Evolutionary conservation across 2,797 vertebrate genomes (phyloP).

Genomic region (Kryptolebias ocellatus): DNA sequence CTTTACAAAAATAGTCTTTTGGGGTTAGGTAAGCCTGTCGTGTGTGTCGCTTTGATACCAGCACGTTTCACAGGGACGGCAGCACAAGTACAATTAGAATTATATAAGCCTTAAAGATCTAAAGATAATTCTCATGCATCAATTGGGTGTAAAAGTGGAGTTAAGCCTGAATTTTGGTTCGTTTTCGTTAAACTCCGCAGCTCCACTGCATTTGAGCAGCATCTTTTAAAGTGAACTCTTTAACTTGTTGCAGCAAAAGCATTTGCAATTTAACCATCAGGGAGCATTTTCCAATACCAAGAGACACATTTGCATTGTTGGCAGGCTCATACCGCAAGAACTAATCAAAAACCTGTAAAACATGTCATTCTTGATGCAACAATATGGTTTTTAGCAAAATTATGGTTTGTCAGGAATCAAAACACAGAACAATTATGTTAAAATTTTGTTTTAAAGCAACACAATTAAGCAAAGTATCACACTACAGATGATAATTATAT

Average conservation of each 20-base stretch:
- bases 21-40: slow-evolving; percentile 43
- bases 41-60: slow-evolving; percentile 28
- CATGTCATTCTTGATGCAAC: background rate
- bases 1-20: slow-evolving; percentile 38
- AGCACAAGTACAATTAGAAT: slow-evolving; percentile 6
- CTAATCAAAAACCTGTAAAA: background rate
- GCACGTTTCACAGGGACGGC: slow-evolving; percentile 19
- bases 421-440: too few relatives aligned
- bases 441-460: too few relatives aligned
- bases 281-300: too few relatives aligned
- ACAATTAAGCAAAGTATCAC: too few relatives aligned
- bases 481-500: too few relatives aligned
- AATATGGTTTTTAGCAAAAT: background rate
- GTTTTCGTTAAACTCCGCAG: background rate
- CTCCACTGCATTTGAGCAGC: too few relatives aligned
- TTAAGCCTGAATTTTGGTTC: background rate
- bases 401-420: too few relatives aligned
- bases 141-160: background rate
- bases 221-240: background rate
- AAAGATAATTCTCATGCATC: slow-evolving; percentile 1
- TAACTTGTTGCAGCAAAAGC: background rate
- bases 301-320: background rate
- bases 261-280: background rate
- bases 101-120: background rate
- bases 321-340: background rate